phyloP scores from a whole-genome alignment of 2,888 invertebrate genomes.

The Physocephala rufipes region DNA sequence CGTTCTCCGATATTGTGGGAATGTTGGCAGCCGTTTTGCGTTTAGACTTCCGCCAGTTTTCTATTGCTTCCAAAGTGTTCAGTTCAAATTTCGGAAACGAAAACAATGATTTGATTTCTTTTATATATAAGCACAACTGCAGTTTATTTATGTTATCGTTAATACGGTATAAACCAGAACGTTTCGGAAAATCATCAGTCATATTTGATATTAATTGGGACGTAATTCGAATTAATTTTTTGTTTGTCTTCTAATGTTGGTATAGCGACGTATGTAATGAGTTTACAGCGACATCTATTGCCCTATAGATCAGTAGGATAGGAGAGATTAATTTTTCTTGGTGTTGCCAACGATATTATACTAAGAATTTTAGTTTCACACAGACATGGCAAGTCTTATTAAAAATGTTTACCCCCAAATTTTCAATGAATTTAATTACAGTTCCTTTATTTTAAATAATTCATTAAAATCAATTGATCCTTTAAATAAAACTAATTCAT shows the following conservation, averaged over 20 bases:
- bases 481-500: too few relatives aligned
- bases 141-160: constrained; percentile 56
- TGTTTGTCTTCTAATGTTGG: not conserved
- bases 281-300: not conserved
- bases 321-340: not conserved
- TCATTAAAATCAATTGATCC: too few relatives aligned
- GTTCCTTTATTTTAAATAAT: too few relatives aligned
- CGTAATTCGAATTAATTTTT: constrained; percentile 3
- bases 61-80: constrained; percentile 2
- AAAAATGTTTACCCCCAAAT: too few relatives aligned
- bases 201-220: constrained; percentile 37
- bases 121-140: constrained; percentile 51
- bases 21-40: constrained; percentile 38
- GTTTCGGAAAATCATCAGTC: constrained; percentile 52
- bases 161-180: constrained; percentile 60
- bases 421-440: too few relatives aligned
- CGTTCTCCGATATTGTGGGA: too few relatives aligned
- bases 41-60: constrained; percentile 40
- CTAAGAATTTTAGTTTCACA: too few relatives aligned
- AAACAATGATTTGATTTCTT: constrained; percentile 59
- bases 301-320: too few relatives aligned
- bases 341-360: too few relatives aligned
- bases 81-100: constrained; percentile 61
- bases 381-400: too few relatives aligned
- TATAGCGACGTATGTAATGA: constrained; percentile 11